phyloP scores from a whole-genome alignment of 2,113 vertebrate species.

The Eulacestoma nigropectus region DNA sequence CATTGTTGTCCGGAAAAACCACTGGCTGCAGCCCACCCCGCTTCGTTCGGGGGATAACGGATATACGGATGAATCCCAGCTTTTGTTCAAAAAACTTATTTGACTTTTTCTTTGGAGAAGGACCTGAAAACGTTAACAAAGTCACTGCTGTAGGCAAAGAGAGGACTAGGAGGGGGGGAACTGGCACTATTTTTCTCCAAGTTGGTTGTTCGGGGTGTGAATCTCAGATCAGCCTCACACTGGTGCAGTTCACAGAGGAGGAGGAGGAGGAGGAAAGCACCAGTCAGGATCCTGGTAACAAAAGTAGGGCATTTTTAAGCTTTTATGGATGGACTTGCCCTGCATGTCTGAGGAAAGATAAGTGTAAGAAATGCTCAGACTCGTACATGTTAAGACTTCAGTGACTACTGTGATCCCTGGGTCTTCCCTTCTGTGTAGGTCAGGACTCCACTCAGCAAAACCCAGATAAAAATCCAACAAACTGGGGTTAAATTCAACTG shows the following conservation, averaged over 20 bases:
- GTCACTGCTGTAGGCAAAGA: constrained; percentile 16
- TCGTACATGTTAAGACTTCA: neutral
- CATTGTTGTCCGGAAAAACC: constrained; percentile 32
- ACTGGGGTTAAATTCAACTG: neutral
- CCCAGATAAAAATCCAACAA: neutral
- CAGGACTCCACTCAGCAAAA: neutral
- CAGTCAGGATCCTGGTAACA: neutral
- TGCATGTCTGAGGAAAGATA: neutral
- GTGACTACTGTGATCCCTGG: neutral
- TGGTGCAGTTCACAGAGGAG: neutral
- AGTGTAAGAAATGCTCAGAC: neutral
- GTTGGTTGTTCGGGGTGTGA: neutral
- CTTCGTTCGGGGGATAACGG: neutral
- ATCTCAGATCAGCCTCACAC: neutral
- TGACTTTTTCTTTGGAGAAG: neutral
- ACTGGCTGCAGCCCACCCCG: neutral
- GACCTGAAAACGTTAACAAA: constrained; percentile 8
- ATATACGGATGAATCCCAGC: constrained; percentile 11
- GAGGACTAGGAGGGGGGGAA: neutral
- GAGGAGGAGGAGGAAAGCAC: neutral
- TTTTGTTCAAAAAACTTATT: neutral
- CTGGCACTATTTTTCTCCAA: neutral
- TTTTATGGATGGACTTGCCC: neutral
- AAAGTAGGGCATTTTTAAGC: neutral
- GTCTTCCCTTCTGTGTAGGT: neutral